Conservation (phyloP, 2,797 vertebrate species). For the Mionectes olivaceus region DNA sequence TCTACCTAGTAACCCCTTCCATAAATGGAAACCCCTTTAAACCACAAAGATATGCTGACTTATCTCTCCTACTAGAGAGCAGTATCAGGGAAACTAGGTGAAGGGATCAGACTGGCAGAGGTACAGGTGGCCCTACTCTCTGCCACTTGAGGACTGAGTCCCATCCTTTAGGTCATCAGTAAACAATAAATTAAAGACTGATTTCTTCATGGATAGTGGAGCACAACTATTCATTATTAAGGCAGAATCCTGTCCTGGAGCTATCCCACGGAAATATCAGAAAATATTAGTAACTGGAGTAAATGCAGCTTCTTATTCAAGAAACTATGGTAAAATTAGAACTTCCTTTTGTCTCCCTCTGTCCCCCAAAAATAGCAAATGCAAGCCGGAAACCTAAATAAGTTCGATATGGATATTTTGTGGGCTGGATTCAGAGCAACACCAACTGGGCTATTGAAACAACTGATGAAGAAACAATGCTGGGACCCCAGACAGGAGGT, state of each 20-base stretch:
- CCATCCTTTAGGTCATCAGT: neutral
- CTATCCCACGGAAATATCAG: neutral
- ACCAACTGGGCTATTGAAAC: neutral
- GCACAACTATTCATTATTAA: neutral
- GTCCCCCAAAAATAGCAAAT: neutral
- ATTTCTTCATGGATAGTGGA: neutral
- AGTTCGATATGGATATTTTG: neutral
- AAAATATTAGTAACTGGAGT: neutral
- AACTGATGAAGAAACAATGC: neutral
- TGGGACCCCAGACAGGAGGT: neutral
- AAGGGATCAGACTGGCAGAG: neutral
- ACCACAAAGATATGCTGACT: neutral
- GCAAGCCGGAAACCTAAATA: neutral
- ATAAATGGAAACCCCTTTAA: neutral
- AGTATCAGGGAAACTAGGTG: neutral
- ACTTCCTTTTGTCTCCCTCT: neutral
- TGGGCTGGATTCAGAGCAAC: neutral
- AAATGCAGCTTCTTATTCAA: neutral
- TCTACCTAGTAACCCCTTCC: neutral
- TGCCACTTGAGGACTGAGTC: neutral
- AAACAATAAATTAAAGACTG: neutral
- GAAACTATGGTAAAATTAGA: neutral
- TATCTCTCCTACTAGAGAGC: neutral
- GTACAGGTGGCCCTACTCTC: neutral
- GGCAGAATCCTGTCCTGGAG: neutral